These are phyloP conservation scores for Bombus vancouverensis DNA, from an alignment of 1,140 invertebrate species.

Conservation along the genomic window DNA sequence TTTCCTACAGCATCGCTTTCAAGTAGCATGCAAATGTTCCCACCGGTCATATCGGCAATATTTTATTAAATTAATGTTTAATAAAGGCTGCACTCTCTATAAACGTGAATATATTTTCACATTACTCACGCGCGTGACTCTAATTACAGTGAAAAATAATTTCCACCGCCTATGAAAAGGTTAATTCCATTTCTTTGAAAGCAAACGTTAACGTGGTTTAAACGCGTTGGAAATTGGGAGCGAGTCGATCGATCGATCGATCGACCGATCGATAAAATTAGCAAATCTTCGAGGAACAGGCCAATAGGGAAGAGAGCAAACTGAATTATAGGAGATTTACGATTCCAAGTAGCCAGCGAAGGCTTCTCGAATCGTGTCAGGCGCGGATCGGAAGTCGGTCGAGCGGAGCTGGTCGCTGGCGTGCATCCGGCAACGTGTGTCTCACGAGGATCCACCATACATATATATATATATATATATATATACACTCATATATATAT, in stretches of 20 bases:
- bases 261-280: background rate
- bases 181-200: background rate
- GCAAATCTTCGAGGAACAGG: constrained; percentile 21
- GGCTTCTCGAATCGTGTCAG: constrained; percentile 21
- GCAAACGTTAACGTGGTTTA: background rate
- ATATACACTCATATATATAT: background rate
- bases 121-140: background rate
- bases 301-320: constrained; percentile 10
- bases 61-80: background rate
- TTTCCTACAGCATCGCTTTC: background rate
- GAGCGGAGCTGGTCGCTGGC: constrained; percentile 19
- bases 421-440: constrained; percentile 31
- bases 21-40: background rate
- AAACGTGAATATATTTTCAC: too few species aligned
- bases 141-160: background rate
- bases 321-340: constrained; percentile 32
- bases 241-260: background rate
- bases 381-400: constrained; percentile 13
- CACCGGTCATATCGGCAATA: background rate
- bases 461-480: constrained; percentile 6
- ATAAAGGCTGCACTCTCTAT: background rate
- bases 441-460: constrained; percentile 22
- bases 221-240: background rate
- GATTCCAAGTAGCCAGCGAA: constrained; percentile 12
- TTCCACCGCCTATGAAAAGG: background rate